Conservation (phyloP, 1,140 invertebrate genomes). For the Drosophila grimshawi region DNA sequence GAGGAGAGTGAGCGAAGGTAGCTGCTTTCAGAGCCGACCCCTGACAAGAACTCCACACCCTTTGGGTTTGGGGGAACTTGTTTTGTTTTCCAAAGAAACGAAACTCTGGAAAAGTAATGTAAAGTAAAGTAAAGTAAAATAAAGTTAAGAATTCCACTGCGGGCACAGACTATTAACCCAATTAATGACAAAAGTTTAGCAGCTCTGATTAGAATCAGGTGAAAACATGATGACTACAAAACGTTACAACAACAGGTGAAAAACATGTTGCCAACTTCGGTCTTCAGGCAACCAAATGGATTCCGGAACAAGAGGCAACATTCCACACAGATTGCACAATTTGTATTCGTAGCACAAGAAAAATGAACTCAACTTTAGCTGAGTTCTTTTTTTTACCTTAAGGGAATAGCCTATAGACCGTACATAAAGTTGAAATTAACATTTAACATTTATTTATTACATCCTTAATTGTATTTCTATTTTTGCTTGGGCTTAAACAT, state of each 20-base stretch:
- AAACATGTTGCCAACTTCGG: slow-evolving; percentile 17
- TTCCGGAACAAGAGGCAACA: neutral
- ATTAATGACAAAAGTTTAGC: slow-evolving; percentile 53
- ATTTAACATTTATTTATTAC: no score
- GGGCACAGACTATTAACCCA: slow-evolving; percentile 48
- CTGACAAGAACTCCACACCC: slow-evolving; percentile 17
- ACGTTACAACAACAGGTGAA: slow-evolving; percentile 35
- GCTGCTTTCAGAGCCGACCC: slow-evolving; percentile 9
- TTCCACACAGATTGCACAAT: neutral
- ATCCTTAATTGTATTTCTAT: no score
- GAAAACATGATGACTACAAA: slow-evolving; percentile 39
- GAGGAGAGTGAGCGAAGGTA: neutral
- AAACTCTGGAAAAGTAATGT: neutral
- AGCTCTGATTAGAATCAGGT: slow-evolving; percentile 53
- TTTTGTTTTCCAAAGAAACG: slow-evolving; percentile 3
- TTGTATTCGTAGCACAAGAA: no score
- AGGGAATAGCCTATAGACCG: no score
- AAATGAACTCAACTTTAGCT: no score
- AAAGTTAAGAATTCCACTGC: slow-evolving; percentile 30
- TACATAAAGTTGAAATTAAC: no score
- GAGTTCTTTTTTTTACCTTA: no score
- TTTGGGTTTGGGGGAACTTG: slow-evolving; percentile 14
- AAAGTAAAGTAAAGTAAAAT: slow-evolving; percentile 16
- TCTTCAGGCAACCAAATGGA: neutral
- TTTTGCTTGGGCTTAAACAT: no score